phyloP scores from a whole-genome alignment of 2,797 vertebrate genomes.

The Trematomus bernacchii region DNA sequence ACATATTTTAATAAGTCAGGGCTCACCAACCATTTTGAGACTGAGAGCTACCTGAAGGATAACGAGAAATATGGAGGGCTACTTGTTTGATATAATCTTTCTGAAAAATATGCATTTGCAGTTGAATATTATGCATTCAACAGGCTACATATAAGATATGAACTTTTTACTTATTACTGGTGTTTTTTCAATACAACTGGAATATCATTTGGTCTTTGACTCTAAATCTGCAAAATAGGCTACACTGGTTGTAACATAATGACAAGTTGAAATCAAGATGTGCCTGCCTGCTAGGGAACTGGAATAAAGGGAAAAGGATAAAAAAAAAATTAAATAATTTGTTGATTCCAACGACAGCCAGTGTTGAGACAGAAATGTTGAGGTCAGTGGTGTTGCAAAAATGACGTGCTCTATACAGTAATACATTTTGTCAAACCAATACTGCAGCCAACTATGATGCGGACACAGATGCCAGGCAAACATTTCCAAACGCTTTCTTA shows the following conservation, averaged over 20 bases:
- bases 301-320: neutral
- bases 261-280: neutral
- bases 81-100: no score
- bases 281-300: neutral
- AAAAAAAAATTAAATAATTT: neutral
- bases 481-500: neutral
- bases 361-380: neutral
- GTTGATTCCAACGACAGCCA: neutral
- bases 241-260: neutral
- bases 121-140: no score
- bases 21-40: no score
- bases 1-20: no score
- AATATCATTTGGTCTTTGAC: no score
- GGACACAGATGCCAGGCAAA: neutral
- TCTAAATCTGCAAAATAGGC: neutral
- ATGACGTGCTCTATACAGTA: conserved; percentile 1
- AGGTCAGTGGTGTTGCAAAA: neutral
- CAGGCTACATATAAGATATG: no score
- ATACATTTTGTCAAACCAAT: conserved; percentile 3
- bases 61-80: no score
- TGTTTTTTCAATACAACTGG: no score
- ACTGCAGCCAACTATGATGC: neutral
- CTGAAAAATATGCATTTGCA: no score
- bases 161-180: no score
- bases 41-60: no score